phyloP scores from a whole-genome alignment of 1,140 invertebrate species.

The Adelges cooleyi region DNA sequence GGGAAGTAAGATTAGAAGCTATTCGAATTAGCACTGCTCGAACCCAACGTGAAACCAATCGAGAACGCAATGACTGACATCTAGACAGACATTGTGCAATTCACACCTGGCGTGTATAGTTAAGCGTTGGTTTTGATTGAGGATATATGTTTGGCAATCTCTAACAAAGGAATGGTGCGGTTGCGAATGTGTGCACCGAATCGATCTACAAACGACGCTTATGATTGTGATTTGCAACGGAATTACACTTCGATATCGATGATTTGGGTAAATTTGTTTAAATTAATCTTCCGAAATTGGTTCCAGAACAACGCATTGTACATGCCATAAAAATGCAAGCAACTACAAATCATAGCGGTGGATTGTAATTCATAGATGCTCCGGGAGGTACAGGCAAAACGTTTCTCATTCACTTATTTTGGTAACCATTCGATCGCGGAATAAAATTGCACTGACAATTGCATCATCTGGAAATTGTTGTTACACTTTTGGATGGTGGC shows the following conservation, averaged over 20 bases:
- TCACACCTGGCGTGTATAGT: no score
- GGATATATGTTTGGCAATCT: slow-evolving; percentile 36
- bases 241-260: slow-evolving; percentile 38
- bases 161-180: slow-evolving; percentile 35
- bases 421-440: slow-evolving; percentile 36
- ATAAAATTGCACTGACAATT: background rate
- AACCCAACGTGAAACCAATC: no score
- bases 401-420: slow-evolving; percentile 38
- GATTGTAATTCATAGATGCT: slow-evolving; percentile 35
- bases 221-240: slow-evolving; percentile 38
- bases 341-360: slow-evolving; percentile 29
- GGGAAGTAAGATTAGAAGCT: no score
- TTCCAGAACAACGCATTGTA: background rate
- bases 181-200: slow-evolving; percentile 39
- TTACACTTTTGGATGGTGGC: slow-evolving; percentile 35
- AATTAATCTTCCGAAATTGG: background rate
- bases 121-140: slow-evolving; percentile 38
- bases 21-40: no score
- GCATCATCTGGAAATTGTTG: slow-evolving; percentile 33
- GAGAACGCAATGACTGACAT: no score
- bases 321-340: background rate
- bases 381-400: slow-evolving; percentile 35
- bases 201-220: slow-evolving; percentile 40
- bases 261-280: slow-evolving; percentile 29
- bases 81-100: no score